These are phyloP conservation scores for Bombylius discolor DNA, from an alignment of 2,888 invertebrate genomes.

Conservation along the genomic window DNA sequence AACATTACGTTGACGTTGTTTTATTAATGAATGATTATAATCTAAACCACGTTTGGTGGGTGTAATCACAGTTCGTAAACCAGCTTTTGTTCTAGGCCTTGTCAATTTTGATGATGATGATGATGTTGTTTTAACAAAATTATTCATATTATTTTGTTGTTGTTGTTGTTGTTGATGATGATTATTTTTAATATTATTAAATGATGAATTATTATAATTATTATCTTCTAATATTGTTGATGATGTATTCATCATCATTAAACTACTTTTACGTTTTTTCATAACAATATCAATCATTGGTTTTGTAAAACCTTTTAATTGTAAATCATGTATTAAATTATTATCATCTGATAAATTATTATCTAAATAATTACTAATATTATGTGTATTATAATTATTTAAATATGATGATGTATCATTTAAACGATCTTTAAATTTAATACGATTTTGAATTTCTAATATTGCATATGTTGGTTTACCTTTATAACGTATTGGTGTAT, in stretches of 20 bases:
- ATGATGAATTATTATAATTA: background rate
- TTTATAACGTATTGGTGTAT: slow-evolving; percentile 24
- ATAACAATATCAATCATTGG: slow-evolving; percentile 17
- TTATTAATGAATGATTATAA: slow-evolving; percentile 9
- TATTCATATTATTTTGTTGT: background rate
- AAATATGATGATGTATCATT: slow-evolving; percentile 10
- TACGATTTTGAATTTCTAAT: slow-evolving; percentile 27
- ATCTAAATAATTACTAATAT: slow-evolving; percentile 9
- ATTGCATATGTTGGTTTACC: slow-evolving; percentile 37
- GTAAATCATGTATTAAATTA: slow-evolving; percentile 5
- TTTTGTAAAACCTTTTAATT: slow-evolving; percentile 17
- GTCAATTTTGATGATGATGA: slow-evolving; percentile 1
- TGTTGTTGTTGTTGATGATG: background rate
- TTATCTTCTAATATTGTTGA: slow-evolving; percentile 13
- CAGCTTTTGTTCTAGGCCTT: slow-evolving; percentile 10
- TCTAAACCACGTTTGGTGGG: slow-evolving; percentile 13
- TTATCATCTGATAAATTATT: slow-evolving; percentile 13
- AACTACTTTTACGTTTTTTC: slow-evolving; percentile 11
- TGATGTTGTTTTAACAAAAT: slow-evolving; percentile 4
- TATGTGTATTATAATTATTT: background rate
- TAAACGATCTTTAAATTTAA: slow-evolving; percentile 27
- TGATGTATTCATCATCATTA: background rate
- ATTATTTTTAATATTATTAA: background rate
- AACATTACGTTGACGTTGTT: background rate
- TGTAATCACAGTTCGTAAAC: slow-evolving; percentile 14